Conservation (phyloP, 1,140 invertebrate species). For the Leptopilina clavipes region DNA sequence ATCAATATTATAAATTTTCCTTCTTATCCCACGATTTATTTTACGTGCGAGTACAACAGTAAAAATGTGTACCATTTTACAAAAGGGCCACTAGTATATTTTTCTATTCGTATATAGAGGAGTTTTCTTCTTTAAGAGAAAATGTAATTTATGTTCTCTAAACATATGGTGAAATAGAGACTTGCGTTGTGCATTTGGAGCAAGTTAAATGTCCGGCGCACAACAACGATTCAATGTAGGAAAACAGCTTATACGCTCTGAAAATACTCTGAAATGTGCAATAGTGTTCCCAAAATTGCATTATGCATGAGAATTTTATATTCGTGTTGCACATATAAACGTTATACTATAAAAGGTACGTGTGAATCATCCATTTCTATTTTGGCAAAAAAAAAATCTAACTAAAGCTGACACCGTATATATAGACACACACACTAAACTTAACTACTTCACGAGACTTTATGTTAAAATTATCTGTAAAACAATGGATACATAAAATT, state of each 20-base stretch:
- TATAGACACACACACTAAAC: too few relatives aligned
- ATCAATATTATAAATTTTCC: too few relatives aligned
- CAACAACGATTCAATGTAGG: constrained; percentile 19
- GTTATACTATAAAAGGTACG: constrained; percentile 5
- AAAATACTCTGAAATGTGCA: constrained; percentile 14
- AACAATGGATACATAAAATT: neutral
- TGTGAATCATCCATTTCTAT: constrained; percentile 18
- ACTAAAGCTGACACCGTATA: neutral
- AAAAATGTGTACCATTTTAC: neutral
- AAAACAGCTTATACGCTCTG: constrained; percentile 13
- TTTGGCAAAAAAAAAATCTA: neutral
- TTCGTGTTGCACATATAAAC: constrained; percentile 11
- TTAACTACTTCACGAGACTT: neutral
- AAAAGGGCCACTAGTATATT: neutral
- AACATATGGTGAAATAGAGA: constrained; percentile 19
- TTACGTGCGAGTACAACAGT: neutral
- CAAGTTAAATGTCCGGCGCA: constrained; percentile 18
- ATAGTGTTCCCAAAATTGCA: constrained; percentile 19
- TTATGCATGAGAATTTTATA: constrained; percentile 20
- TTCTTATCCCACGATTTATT: too few relatives aligned
- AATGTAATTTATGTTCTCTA: neutral
- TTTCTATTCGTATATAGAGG: neutral
- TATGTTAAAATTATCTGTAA: constrained; percentile 3
- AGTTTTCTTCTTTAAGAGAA: constrained; percentile 6
- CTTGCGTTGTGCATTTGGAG: constrained; percentile 11